Evolutionary conservation across 2,888 invertebrate species (phyloP).

Genomic region (Eupithecia insigniata): DNA sequence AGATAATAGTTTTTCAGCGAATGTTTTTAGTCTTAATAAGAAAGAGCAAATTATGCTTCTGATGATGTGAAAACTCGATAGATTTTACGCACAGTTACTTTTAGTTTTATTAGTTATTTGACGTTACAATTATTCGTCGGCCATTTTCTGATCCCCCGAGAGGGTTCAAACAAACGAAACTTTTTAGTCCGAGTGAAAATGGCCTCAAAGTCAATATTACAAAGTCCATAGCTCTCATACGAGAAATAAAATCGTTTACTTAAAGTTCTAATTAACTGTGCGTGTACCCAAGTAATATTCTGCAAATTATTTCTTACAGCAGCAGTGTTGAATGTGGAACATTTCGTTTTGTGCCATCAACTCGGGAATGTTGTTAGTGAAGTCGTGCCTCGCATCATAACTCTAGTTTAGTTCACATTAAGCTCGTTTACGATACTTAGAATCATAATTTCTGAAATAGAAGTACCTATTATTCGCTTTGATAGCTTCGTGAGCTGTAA

Average conservation of each 20-base stretch:
- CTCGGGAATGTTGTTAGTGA: slow-evolving; percentile 52
- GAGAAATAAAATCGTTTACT: background rate
- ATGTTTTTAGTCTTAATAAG: background rate
- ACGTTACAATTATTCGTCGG: background rate
- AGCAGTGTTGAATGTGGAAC: slow-evolving; percentile 41
- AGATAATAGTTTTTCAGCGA: background rate
- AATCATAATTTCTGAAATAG: slow-evolving; percentile 41
- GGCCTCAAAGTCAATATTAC: background rate
- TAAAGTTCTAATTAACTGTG: slow-evolving; percentile 1
- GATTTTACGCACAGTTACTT: background rate
- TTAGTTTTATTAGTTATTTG: background rate
- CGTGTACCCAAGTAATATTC: slow-evolving; percentile 36
- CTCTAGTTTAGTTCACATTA: slow-evolving; percentile 44
- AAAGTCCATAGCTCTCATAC: background rate
- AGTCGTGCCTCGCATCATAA: slow-evolving; percentile 55
- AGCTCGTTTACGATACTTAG: slow-evolving; percentile 39
- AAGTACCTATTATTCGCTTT: slow-evolving; percentile 27
- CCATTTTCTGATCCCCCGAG: background rate
- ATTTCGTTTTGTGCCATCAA: slow-evolving; percentile 52
- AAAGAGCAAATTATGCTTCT: background rate
- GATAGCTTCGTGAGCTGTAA: slow-evolving; percentile 3
- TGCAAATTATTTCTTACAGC: slow-evolving; percentile 47
- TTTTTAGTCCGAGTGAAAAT: background rate
- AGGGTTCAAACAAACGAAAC: background rate
- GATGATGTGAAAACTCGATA: slow-evolving; percentile 1